Base-by-base conservation (phyloP, 2,888 invertebrate genomes). In the Andrena bucephala region DNA sequence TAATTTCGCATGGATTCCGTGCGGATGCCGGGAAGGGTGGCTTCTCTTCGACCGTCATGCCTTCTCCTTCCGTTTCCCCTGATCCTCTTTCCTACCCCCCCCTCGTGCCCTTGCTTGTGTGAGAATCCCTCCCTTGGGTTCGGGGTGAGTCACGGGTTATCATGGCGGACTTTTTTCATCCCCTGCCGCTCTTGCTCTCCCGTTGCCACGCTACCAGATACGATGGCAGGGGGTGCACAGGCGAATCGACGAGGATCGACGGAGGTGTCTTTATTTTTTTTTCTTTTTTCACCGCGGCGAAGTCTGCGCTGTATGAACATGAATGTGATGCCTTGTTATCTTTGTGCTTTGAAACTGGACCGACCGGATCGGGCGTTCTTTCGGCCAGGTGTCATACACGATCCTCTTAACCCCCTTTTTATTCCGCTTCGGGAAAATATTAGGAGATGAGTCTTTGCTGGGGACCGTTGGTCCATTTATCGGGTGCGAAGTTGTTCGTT, bases 161-260 rank as follows among this genome's bases (percentile, higher is more conserved):
- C 87, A 88, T 87, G 84, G 85, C 85, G 77, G 81, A 77, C 63
- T 74, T 74, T 82, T 85, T 85, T 78, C 69, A 80, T 68, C 81
- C 74, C 81, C 83, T 74, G 73, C 71, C 68, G 59, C 75, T 66
- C 33, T 78, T 42, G 42, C 60, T 77, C 70, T 74, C 67, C 74
- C 74, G 82, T 83, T 83, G 83, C 83, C 81, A 83, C 69, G 83
- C 20, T 72, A 81, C 81, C 83, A 52, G 60, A 42, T 29, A 27
- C 50, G 16, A 27, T 24, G 72, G 63, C 70, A 69, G 69, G 81
- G 71, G 62, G 62, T 8, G 2, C 29, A 36, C 60, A 29, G 36
- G 27, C 80, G 63, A 68, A 71, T 77, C 77, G 70, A 67, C 77
- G 70, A 67, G 71, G 33, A 71, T 65, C 74, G 79, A 68, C 57